A percentile compares a stretch with the other conserved stretches of the same genome.
Conservation (phyloP, 2,797 vertebrate species). For the Anguilla megastoma region DNA sequence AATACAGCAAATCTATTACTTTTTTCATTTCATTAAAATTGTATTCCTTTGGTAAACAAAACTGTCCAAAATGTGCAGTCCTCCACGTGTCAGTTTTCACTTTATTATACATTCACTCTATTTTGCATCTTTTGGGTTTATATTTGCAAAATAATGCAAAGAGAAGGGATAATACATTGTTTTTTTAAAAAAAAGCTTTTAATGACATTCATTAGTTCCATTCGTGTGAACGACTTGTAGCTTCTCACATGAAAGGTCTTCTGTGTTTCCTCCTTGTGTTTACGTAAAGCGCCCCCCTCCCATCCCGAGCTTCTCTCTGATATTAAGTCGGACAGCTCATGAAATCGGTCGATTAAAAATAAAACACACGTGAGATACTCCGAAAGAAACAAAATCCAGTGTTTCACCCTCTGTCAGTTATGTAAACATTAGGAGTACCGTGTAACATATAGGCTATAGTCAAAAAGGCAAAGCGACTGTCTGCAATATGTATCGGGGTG, state of each 20-base stretch:
- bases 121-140: conserved; percentile 65
- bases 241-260: conserved; percentile 49
- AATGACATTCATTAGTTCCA: conserved; percentile 72
- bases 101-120: conserved; percentile 72
- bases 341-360: conserved; percentile 32
- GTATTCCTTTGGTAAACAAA: conserved; percentile 83
- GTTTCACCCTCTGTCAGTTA: conserved; percentile 70
- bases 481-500: conserved; percentile 1
- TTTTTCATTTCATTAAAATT: conserved; percentile 70
- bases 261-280: conserved; percentile 33
- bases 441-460: conserved; percentile 33
- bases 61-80: conserved; percentile 79
- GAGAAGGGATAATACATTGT: conserved; percentile 56
- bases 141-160: conserved; percentile 60
- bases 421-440: conserved; percentile 75
- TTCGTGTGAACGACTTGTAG: conserved; percentile 41
- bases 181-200: conserved; percentile 52
- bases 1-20: conserved; percentile 76
- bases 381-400: conserved; percentile 70
- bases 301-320: conserved; percentile 12
- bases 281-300: neutral
- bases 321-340: conserved; percentile 44
- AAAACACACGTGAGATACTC: conserved; percentile 52
- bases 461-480: conserved; percentile 2
- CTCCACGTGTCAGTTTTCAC: conserved; percentile 70